Evolutionary conservation across 37 sponge, comb jelly and placozoan species (phyloP), one percentile per base, ranked within the genome.

Genomic region (Bolinopsis microptera): DNA sequence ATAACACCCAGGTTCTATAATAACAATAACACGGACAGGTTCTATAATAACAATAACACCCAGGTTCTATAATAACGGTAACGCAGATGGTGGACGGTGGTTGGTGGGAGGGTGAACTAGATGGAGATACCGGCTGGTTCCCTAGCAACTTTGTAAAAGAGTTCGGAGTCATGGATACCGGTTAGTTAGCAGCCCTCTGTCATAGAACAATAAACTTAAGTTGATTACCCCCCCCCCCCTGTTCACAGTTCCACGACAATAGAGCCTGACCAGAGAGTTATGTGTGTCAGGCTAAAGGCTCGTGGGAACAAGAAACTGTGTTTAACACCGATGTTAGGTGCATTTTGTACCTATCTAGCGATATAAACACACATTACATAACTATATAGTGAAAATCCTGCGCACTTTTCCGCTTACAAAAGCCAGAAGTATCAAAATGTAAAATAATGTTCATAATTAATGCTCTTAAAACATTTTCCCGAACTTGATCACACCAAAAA

Each of bases 11-110:
- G n/a, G n/a, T n/a, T n/a, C n/a, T 21, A 86, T 86, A 27, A 86
- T 86, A 27, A 86, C 90, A 2, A 48, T 86, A 48, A 86, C 90
- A 39, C 90, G n/a, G n/a, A n/a, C n/a, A n/a, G n/a, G n/a, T n/a
- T n/a, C n/a, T n/a, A n/a, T n/a, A n/a, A n/a, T n/a, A n/a, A n/a
- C n/a, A n/a, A n/a, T n/a, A n/a, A n/a, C n/a, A n/a, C 37, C 35
- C 80, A 77, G 80, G 80, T 34, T 41, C 61, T 21, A 86, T 86
- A 27, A 86, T 86, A 27, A 86, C 90, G 16, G 90, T 86, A 48
- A 86, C 90, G 13, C 90, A 86, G 61, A 41, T 86, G 61, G 90
- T 86, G 61, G 90, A 86, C 31, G 90, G 90, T 38, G 90, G 90
- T 8, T 86, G 90, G 90, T 86, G 90, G 90, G 90, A 86, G 90